Base-by-base conservation (phyloP, 2,113 vertebrate species). In the Varanus salvator region DNA sequence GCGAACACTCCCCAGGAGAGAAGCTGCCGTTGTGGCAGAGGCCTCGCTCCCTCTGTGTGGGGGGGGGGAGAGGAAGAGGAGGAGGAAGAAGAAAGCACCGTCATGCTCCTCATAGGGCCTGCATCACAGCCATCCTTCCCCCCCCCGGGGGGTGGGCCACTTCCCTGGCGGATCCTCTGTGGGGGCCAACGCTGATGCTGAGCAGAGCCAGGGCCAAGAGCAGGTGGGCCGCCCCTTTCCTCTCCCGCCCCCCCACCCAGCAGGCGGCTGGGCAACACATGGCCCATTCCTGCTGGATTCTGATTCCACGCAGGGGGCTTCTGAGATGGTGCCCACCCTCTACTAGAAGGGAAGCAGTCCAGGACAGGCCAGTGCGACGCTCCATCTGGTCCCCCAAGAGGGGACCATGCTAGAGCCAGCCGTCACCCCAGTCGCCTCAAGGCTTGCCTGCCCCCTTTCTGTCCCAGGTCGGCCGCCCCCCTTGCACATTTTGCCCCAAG, bases 1-100 rank as follows among this genome's bases (percentile, higher is more conserved):
- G 97, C 90, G 97, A 98, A 92, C 96, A 98, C 93, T 99, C 98
- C 87, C 98, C 98, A n/a, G 98, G 98, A 82, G 98, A 98, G 95
- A 99, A 99, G 92, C 98, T 98, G 93, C 97, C 97, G 87, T 95
- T 97, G 91, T 96, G 95, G 93, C 98, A 98, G 81, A 98, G 96
- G 91, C 98, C 98, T 90, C 97, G 97, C 95, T 98, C 98, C 92
- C 98, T 98, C 98, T 99, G 94, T 44, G 87, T 66, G 77, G 90
- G 92, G 90, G 75, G 48, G 83, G 88, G 68, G 93, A 90, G 80
- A 90, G 87, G 84, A 17, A 57, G 31, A 85, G 72, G 54, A 1
- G 0, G 34, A 84, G 88, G 87, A 86, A 12, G 50, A 29, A 88
- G 74, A 8, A 8, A 7, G n/a, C 38, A 44, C 38, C 38, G 9